A percentile compares a stretch with the other conserved stretches of the same genome.
Evolutionary conservation across 1,140 invertebrate genomes (phyloP).

Genomic region (Saccostrea glomerata): DNA sequence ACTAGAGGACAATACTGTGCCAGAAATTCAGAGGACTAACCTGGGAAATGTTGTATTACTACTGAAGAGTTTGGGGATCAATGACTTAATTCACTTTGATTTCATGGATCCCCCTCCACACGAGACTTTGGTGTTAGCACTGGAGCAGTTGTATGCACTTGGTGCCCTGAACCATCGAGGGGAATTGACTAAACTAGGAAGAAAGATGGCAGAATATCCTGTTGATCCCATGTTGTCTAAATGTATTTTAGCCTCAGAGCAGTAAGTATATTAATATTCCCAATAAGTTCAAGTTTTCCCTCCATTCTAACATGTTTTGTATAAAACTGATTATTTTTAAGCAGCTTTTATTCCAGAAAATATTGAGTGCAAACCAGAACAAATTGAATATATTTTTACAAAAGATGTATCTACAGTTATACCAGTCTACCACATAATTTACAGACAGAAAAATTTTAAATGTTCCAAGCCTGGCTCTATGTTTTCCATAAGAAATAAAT

Average conservation of each 20-base stretch:
- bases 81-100: conserved; percentile 99
- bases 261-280: conserved; percentile 80
- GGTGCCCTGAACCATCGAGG: conserved; percentile 99
- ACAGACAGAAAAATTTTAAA: no score
- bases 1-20: conserved; percentile 97
- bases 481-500: no score
- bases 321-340: no score
- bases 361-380: no score
- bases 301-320: no score
- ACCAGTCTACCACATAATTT: no score
- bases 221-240: conserved; percentile 99
- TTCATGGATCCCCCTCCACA: conserved; percentile 99
- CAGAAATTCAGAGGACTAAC: conserved; percentile 84
- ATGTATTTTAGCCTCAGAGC: conserved; percentile 98
- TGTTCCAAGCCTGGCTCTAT: no score
- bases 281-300: no score
- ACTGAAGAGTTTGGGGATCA: conserved; percentile 84
- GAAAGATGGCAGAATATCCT: conserved; percentile 99
- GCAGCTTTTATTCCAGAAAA: no score
- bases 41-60: conserved; percentile 79
- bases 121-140: conserved; percentile 94
- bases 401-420: no score
- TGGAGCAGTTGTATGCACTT: conserved; percentile 98
- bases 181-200: conserved; percentile 96
- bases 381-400: no score